Conservation (phyloP, 2,113 vertebrate genomes). For the Laterallus jamaicensis region DNA sequence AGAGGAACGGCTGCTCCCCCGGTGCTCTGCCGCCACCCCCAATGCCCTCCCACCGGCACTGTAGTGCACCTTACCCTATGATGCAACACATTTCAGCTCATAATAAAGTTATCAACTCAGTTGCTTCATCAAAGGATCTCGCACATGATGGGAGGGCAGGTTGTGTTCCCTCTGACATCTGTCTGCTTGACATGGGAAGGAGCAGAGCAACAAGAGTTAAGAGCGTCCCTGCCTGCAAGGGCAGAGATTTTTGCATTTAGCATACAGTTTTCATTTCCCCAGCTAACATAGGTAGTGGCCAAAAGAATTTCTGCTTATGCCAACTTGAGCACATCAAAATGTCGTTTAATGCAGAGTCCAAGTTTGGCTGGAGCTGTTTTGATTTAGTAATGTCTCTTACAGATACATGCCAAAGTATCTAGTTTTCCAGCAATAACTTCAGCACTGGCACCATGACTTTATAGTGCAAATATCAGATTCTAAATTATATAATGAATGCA, state of each 20-base stretch:
- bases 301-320: neutral
- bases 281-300: neutral
- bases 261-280: neutral
- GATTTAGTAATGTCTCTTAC: constrained; percentile 14
- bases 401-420: neutral
- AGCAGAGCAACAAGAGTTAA: neutral
- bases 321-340: neutral
- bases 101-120: neutral
- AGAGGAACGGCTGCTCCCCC: neutral
- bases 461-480: neutral
- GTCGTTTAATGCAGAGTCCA: neutral
- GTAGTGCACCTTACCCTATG: accelerated
- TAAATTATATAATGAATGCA: neutral
- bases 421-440: constrained; percentile 3
- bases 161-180: neutral
- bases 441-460: neutral
- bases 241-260: neutral
- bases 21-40: accelerated
- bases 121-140: neutral
- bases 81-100: neutral
- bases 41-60: neutral
- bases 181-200: neutral
- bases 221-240: neutral
- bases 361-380: neutral
- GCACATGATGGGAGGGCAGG: accelerated